Base-by-base conservation (phyloP, 37 sponge, comb jelly and placozoan genomes). In the Geodia barretti region DNA sequence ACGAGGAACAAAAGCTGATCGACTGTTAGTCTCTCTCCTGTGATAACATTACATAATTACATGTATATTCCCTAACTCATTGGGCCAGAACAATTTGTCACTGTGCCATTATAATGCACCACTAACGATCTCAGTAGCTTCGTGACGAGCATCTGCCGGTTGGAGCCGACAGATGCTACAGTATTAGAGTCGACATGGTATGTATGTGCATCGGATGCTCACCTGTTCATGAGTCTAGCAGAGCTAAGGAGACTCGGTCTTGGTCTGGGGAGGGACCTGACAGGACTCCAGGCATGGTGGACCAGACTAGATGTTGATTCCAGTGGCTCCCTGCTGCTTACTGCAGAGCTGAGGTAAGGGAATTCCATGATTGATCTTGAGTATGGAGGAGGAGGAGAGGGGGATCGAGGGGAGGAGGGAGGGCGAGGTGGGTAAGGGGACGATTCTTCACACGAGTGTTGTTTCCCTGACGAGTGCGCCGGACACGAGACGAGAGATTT, bases 211-310 rank as follows among this genome's bases (percentile, higher is more conserved):
- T n/a, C n/a, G 14, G 31, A 23, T 42, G 33, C 71, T 60, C 34
- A 80, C 81, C 26, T 80, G 8, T 39, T 70, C 71, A 80, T 80
- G 4, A 80, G 62, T 34, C 81, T 80, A 59, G 61, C 37, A 32
- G 81, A 59, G 3, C 62, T 34, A 26, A 71, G 39, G 5, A 33
- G 1, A 11, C 71, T 69, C 59, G 69, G 71, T 60, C 34, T 80
- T 20, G 72, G 43, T 30, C 39, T 24, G 2, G 24, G 54, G 26
- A 68, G 64, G 0, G 79, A 34, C 34, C 41, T 79, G 7, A 60
- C 71, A 2, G 30, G 34, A 36, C 70, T 60, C 81, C 81, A 80
- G 7, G 81, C 81, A 35, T 60, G 28, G 43, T 80, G 41, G 24
- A 61, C 17, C 34, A 47, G 7, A 47, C 54, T 14, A 80, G 59